Evolutionary conservation across 2,797 vertebrate genomes (phyloP).

Genomic region (Spinus pinus): DNA sequence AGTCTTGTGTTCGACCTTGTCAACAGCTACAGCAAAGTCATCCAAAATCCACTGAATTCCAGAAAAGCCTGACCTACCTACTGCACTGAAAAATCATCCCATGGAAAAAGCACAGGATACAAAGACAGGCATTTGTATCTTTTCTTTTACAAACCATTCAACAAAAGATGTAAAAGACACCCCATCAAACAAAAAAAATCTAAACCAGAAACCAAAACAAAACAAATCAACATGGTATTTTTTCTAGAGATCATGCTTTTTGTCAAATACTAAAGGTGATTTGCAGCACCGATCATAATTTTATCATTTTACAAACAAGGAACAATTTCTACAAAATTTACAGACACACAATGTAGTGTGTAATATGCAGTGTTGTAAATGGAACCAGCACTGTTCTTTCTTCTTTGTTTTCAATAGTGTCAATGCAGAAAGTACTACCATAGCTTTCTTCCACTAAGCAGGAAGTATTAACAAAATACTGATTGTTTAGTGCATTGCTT

Average conservation of each 20-base stretch:
- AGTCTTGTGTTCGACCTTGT: conserved; percentile 30
- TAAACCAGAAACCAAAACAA: background rate
- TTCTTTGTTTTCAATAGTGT: background rate
- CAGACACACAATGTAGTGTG: background rate
- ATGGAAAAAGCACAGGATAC: background rate
- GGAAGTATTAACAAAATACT: conserved; percentile 22
- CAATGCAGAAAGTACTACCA: background rate
- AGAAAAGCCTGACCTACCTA: conserved; percentile 22
- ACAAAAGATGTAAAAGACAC: background rate
- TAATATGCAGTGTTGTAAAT: background rate
- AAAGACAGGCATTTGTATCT: background rate
- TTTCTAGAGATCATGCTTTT: background rate
- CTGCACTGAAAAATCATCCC: background rate
- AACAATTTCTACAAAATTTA: background rate
- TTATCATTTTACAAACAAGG: background rate
- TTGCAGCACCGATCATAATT: background rate
- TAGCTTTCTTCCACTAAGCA: background rate
- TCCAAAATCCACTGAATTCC: conserved; percentile 42
- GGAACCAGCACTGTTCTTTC: background rate
- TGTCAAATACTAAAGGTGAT: background rate
- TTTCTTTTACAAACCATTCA: background rate
- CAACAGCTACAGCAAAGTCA: conserved; percentile 49
- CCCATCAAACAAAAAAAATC: background rate
- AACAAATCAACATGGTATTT: background rate
- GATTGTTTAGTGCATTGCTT: background rate